Percentiles rank a stretch among this genome's conserved stretches.
phyloP scores from a whole-genome alignment of 2,113 vertebrate species.

The Eolophus roseicapilla region DNA sequence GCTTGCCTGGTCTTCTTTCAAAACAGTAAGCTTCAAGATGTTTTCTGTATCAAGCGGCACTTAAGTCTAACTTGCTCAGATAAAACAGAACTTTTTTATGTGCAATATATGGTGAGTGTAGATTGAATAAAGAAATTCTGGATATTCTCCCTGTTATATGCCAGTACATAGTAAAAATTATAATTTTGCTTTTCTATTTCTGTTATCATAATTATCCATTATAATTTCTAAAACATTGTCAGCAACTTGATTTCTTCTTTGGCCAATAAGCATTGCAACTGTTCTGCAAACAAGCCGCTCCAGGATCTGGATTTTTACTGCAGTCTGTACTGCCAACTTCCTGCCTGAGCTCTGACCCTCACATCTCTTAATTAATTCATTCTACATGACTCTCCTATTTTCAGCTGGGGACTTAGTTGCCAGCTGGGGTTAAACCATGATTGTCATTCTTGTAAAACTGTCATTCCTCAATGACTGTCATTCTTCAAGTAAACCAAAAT shows the following conservation, averaged over 20 bases:
- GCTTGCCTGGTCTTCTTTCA: background rate
- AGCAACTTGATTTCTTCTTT: background rate
- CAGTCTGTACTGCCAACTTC: background rate
- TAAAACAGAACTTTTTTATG: background rate
- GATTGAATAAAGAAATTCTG: background rate
- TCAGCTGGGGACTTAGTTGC: background rate
- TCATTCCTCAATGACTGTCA: background rate
- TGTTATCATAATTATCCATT: background rate
- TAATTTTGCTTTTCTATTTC: background rate
- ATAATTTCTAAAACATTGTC: background rate
- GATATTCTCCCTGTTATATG: background rate
- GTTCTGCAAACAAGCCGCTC: background rate
- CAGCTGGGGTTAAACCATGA: background rate
- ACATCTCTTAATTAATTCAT: background rate
- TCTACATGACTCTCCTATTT: background rate
- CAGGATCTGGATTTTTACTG: background rate
- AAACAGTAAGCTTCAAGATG: background rate
- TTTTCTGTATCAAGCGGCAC: background rate
- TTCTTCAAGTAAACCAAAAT: background rate
- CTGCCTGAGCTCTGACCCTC: background rate
- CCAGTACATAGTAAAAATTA: background rate
- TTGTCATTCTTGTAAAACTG: background rate
- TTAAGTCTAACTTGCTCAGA: background rate
- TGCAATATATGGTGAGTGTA: background rate
- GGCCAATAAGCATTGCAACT: background rate